Conservation (phyloP, 1,140 invertebrate species). For the Colletes latitarsis region DNA sequence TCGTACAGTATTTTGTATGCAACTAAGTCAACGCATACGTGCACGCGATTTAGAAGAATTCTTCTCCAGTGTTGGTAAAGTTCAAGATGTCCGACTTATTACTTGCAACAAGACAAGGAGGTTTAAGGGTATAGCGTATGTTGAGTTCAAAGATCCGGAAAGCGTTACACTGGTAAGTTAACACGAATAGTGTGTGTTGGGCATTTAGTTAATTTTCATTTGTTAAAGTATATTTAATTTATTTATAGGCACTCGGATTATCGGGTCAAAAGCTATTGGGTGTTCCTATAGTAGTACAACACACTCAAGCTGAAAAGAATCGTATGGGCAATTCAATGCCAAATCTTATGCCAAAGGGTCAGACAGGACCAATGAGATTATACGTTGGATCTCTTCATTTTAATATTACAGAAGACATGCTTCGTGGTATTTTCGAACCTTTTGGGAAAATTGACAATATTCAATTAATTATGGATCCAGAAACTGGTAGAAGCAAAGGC, state of each 20-base stretch:
- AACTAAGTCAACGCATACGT: conserved; percentile 95
- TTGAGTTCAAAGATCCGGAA: conserved; percentile 99
- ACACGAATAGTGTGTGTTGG: neutral
- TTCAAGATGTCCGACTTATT: conserved; percentile 98
- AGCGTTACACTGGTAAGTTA: conserved; percentile 94
- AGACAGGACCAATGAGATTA: conserved; percentile 95
- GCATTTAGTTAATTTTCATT: neutral
- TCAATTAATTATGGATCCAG: conserved; percentile 96
- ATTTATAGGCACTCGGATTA: conserved; percentile 93
- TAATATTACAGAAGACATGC: conserved; percentile 99
- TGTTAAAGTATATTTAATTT: conserved; percentile 31
- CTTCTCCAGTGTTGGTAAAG: conserved; percentile 99
- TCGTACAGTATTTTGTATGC: conserved; percentile 99
- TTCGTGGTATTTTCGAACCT: conserved; percentile 98
- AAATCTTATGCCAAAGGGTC: conserved; percentile 90
- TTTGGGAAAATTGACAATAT: conserved; percentile 99
- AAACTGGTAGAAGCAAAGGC: conserved; percentile 97
- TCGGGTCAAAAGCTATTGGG: conserved; percentile 98
- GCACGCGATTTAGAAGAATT: conserved; percentile 99
- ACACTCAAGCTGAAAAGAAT: conserved; percentile 99
- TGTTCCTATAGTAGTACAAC: conserved; percentile 98
- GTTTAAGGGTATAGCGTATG: conserved; percentile 99
- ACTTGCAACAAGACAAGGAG: conserved; percentile 99
- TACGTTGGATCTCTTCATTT: conserved; percentile 99
- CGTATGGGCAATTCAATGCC: conserved; percentile 93